phyloP scores from a whole-genome alignment of 2,113 vertebrate genomes.

The Cranoglanis bouderius region DNA sequence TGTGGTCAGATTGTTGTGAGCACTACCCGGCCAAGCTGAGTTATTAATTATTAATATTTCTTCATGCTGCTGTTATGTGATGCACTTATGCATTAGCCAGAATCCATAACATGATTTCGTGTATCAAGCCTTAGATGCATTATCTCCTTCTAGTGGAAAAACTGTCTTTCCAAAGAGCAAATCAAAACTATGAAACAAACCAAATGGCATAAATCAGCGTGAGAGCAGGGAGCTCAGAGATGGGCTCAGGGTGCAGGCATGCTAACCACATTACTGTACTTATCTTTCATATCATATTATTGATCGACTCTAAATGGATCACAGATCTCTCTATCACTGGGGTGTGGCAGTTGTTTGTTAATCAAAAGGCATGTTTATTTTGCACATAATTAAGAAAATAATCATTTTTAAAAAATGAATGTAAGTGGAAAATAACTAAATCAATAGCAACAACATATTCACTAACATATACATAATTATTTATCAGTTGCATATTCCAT shows the following conservation, averaged over 20 bases:
- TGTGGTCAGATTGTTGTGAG: neutral
- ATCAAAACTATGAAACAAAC: neutral
- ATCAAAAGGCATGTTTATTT: neutral
- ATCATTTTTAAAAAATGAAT: neutral
- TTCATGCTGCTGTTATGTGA: constrained; percentile 22
- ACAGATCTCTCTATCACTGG: neutral
- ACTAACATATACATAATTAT: neutral
- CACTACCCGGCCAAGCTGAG: neutral
- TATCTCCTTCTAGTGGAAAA: neutral
- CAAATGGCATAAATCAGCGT: neutral
- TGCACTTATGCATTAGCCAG: neutral
- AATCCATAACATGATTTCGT: neutral
- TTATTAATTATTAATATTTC: constrained; percentile 17
- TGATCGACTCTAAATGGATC: neutral
- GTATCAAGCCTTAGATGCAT: neutral
- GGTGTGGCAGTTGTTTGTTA: constrained; percentile 17
- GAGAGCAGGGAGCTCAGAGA: neutral
- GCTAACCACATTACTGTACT: neutral
- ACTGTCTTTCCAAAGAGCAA: neutral
- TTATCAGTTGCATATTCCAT: neutral
- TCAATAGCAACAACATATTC: neutral
- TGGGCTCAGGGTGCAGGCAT: neutral
- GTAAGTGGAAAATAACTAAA: neutral
- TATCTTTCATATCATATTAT: constrained; percentile 6
- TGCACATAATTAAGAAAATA: neutral